Evolutionary conservation across 2,888 invertebrate genomes (phyloP).

Genomic region (Venustoraphidia nigricollis): DNA sequence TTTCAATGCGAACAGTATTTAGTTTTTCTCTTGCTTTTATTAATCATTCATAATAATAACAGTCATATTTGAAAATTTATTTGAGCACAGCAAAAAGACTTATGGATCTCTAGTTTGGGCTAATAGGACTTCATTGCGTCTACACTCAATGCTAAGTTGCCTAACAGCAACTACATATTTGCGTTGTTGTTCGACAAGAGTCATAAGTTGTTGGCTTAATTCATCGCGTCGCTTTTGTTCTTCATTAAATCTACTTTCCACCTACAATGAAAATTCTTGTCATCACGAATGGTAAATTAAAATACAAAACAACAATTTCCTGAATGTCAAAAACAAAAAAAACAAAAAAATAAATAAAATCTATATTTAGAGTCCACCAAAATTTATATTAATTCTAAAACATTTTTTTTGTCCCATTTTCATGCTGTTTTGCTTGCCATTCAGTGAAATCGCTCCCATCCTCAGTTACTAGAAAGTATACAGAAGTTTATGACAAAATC

Average conservation of each 20-base stretch:
- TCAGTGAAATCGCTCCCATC: no score
- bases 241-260: constrained; percentile 41
- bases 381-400: neutral
- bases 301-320: no score
- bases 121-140: constrained; percentile 47
- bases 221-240: constrained; percentile 52
- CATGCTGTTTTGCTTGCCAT: no score
- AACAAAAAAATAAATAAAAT: neutral
- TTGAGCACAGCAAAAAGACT: no score
- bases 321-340: no score
- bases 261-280: constrained; percentile 14
- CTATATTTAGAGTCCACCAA: neutral
- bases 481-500: neutral
- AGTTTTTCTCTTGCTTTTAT: no score
- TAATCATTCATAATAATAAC: no score
- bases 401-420: no score
- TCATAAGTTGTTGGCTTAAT: constrained; percentile 41
- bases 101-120: constrained; percentile 18
- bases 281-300: neutral
- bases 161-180: constrained; percentile 61
- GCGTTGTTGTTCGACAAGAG: constrained; percentile 52
- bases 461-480: no score
- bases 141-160: constrained; percentile 60
- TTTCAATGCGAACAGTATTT: no score
- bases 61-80: no score